phyloP scores from a whole-genome alignment of 2,113 vertebrate genomes.

The Scalopus aquaticus region DNA sequence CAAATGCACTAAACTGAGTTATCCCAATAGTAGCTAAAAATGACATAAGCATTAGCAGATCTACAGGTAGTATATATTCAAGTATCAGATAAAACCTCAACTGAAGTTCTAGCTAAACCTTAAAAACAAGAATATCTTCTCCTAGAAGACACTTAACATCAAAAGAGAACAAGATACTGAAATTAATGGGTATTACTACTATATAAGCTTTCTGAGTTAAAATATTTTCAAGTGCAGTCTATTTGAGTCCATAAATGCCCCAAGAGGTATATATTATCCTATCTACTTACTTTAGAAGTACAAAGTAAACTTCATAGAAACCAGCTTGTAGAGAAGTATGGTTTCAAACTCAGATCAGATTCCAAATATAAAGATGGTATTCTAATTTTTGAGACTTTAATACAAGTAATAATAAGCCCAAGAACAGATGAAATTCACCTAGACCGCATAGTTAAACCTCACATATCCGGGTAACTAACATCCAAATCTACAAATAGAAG shows the following conservation, averaged over 20 bases:
- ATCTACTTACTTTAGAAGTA: constrained; percentile 3
- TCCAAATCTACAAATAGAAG: background rate
- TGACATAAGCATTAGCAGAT: background rate
- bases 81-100: constrained; percentile 13
- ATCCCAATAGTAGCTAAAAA: background rate
- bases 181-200: background rate
- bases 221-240: background rate
- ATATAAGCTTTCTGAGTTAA: background rate
- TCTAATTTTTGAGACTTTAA: background rate
- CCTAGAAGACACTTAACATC: background rate
- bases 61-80: background rate
- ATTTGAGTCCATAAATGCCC: background rate
- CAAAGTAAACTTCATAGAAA: constrained; percentile 1
- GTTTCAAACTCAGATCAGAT: constrained; percentile 6
- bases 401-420: background rate
- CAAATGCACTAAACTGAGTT: background rate
- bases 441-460: constrained; percentile 8
- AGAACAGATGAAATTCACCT: background rate
- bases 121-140: background rate
- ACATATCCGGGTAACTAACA: background rate
- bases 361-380: background rate
- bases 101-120: background rate
- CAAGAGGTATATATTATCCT: background rate
- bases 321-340: background rate
- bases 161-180: background rate